Base-by-base conservation (phyloP, 2,888 invertebrate genomes). In the Arctia plantaginis region DNA sequence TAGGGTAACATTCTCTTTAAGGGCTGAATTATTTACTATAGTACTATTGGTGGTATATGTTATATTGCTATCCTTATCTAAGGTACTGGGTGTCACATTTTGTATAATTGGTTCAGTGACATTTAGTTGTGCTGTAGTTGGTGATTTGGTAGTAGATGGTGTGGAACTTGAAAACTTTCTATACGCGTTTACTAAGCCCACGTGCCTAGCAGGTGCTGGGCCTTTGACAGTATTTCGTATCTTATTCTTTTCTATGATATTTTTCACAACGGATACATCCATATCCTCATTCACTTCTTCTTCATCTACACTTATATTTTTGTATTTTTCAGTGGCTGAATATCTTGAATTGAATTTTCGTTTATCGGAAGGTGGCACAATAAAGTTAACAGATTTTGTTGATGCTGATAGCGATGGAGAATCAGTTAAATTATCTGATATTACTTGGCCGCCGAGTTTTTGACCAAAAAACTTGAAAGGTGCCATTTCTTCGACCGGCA, bases 381-480 rank as follows among this genome's bases (percentile, higher is more conserved):
- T 93, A 82, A 92, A 95, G 84, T 96, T 95, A 0, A 95, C 93
- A 35, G 96, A 92, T 85, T 96, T 95, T 6, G 95, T 96, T 7
- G 95, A 95, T n/a, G 95, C 94, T 66, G 94, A 94, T 67, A 94
- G 80, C 39, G 92, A 92, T n/a, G 95, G 95, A 30, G 94, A 93
- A 83, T 94, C 91, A 0, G 95, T 95, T 20, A 95, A 88, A 80
- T 95, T 96, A 77, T 95, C 96, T 76, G 84, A 93, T 30, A 95
- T 92, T 27, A 86, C 83, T 76, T 86, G 91, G 1, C 94, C 93
- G 18, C 92, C 94, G 65, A 96, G 86, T 87, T 97, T 97, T 86
- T 97, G 97, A 0, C 97, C 97, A 87, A 97, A 97, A 86, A 96
- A 97, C 75, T 97, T 93, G 90, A 97, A 97, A 20, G 97, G 97